Base-by-base conservation (phyloP, 2,888 invertebrate species). In the Erebia palarica region DNA sequence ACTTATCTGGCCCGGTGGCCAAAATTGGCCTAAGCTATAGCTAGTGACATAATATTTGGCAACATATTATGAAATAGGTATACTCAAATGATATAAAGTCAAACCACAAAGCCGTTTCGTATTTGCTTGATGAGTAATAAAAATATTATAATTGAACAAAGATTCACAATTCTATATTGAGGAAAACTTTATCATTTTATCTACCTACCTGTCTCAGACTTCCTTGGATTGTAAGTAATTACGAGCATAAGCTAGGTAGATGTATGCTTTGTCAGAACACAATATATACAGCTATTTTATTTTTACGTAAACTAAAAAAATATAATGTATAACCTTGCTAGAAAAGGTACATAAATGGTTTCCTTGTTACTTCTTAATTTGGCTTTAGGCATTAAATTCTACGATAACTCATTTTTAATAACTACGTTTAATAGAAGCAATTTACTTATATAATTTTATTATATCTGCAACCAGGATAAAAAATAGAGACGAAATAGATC, bases 121-220 rank as follows among this genome's bases (percentile, higher is more conserved):
- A 13, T 42, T 65, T 16, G 14, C 42, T 57, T 8, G 13, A 44
- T 42, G 18, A 55, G 57, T 57, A 18, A 65, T 57, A 57, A 57
- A 65, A n/a, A 36, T 65, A 36, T 44, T 44, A 65, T 42, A 18
- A 57, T 18, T 57, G 11, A 27, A 27, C 53, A 10, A 53, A 65
- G 65, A 65, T 65, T 57, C 44, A 65, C 57, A 65, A 65, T 42
- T 11, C 11, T 36, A 44, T 63, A 49, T 49, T 63, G 63, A 60
- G 60, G 60, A 63, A 63, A 63, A 63, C 7, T 21, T 13, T 21
- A 36, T 36, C 21, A 47, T 14, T 47, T 63, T 49, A 60, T 60
- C 42, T 42, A 42, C 42, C 42, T 42, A 42, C 42, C 13, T 42
- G 60, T 27, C 57, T 58, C 57, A 58, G 60, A 21, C 63, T 63